A percentile compares a stretch with the other conserved stretches of the same genome.
These are phyloP conservation scores for Spodoptera litura DNA, from an alignment of 1,140 invertebrate genomes.

Conservation along the genomic window DNA sequence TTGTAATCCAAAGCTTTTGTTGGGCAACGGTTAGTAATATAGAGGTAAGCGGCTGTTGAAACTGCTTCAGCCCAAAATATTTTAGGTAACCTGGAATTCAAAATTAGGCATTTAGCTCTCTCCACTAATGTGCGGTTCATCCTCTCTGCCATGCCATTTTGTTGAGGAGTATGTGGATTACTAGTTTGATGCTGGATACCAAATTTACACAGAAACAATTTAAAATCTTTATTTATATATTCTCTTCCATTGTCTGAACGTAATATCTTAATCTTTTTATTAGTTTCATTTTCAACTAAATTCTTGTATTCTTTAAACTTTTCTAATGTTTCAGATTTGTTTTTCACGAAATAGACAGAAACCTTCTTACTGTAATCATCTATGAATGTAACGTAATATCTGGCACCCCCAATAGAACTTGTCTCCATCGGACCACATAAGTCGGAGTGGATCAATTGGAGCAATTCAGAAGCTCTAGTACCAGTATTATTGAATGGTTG, in stretches of 20 bases:
- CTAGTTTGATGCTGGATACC: constrained; percentile 57
- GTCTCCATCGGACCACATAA: constrained; percentile 78
- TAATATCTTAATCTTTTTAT: constrained; percentile 56
- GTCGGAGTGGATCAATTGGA: constrained; percentile 75
- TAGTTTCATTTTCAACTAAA: constrained; percentile 8
- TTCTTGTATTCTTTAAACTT: constrained; percentile 54
- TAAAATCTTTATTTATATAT: constrained; percentile 54
- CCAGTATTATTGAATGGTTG: background rate
- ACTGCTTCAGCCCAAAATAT: constrained; percentile 78
- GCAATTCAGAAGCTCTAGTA: background rate
- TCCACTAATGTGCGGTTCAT: constrained; percentile 75
- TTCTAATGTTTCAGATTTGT: constrained; percentile 51
- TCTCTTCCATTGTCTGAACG: constrained; percentile 56
- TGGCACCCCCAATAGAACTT: constrained; percentile 62
- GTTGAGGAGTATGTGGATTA: constrained; percentile 67
- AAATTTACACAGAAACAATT: constrained; percentile 47
- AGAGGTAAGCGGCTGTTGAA: constrained; percentile 67
- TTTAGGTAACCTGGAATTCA: constrained; percentile 65
- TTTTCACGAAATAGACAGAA: constrained; percentile 57
- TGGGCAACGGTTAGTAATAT: constrained; percentile 69
- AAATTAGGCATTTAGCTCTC: constrained; percentile 67
- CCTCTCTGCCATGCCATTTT: constrained; percentile 76
- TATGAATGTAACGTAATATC: constrained; percentile 78
- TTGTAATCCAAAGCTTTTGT: constrained; percentile 47
- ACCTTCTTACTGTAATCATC: constrained; percentile 70